Evolutionary conservation across 2,888 invertebrate genomes (phyloP).

Genomic region (Drosophila fungiperda): DNA sequence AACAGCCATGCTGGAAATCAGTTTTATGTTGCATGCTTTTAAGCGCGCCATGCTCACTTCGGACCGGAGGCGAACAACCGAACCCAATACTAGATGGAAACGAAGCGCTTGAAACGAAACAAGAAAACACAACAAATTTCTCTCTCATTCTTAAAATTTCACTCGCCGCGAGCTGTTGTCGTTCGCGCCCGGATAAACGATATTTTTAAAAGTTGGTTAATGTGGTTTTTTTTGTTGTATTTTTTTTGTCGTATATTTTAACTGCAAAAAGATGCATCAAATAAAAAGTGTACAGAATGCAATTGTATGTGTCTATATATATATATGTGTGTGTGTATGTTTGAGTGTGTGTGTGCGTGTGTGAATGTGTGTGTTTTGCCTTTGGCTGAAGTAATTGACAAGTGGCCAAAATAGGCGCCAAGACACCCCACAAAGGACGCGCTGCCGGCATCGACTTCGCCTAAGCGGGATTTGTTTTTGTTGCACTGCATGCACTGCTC

Average conservation of each 20-base stretch:
- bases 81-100: constrained; percentile 38
- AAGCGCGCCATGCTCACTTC: constrained; percentile 35
- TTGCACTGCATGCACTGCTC: constrained; percentile 26
- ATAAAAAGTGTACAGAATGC: constrained; percentile 12
- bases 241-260: constrained; percentile 45
- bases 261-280: constrained; percentile 22
- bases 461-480: constrained; percentile 34
- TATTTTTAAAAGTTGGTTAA: constrained; percentile 48
- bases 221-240: constrained; percentile 46
- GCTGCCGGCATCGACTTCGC: constrained; percentile 34
- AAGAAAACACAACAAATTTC: constrained; percentile 57
- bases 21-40: constrained; percentile 43
- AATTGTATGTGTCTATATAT: constrained; percentile 12
- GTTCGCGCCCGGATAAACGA: constrained; percentile 67
- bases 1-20: constrained; percentile 6
- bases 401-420: constrained; percentile 56
- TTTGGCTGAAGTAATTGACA: constrained; percentile 31
- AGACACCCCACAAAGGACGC: constrained; percentile 48
- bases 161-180: constrained; percentile 67
- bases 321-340: constrained; percentile 3
- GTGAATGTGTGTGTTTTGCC: constrained; percentile 4
- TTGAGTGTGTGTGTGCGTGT: background rate
- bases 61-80: constrained; percentile 38
- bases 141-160: constrained; percentile 64
- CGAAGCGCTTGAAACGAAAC: constrained; percentile 56